phyloP scores from a whole-genome alignment of 2,888 invertebrate genomes.

The Zelleria hepariella region DNA sequence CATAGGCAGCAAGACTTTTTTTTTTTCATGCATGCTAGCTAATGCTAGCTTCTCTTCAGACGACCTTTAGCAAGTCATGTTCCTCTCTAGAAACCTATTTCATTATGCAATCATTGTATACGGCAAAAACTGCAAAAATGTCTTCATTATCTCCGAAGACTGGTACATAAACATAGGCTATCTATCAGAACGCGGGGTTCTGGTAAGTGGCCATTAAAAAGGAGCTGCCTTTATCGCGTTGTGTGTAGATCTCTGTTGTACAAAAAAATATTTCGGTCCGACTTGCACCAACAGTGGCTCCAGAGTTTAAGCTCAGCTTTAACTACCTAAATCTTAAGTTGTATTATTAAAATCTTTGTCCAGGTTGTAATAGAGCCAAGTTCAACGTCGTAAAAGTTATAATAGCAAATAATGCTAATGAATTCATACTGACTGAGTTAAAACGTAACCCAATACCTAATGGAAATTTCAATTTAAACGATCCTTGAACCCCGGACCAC shows the following conservation, averaged over 20 bases:
- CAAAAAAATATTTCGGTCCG: neutral
- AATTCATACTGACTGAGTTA: too few relatives aligned
- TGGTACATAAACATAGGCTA: neutral
- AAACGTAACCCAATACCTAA: too few relatives aligned
- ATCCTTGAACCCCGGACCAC: too few relatives aligned
- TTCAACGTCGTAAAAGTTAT: too few relatives aligned
- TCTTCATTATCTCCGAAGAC: neutral
- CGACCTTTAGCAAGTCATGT: neutral
- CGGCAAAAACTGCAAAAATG: neutral
- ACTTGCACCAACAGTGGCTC: neutral
- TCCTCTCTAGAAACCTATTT: neutral
- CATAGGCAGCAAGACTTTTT: too few relatives aligned
- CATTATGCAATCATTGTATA: neutral
- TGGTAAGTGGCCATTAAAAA: slow-evolving; percentile 8
- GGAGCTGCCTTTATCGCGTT: neutral
- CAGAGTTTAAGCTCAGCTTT: too few relatives aligned
- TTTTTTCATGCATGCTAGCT: too few relatives aligned
- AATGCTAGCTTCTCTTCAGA: neutral
- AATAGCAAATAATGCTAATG: too few relatives aligned
- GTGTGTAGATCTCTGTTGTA: neutral
- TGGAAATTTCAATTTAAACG: too few relatives aligned
- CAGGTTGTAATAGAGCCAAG: too few relatives aligned
- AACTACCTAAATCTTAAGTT: too few relatives aligned
- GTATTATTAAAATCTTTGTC: too few relatives aligned
- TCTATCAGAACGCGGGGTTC: neutral